A percentile compares a stretch with the other conserved stretches of the same genome.
These are phyloP conservation scores for Rhynchomys soricoides DNA, from an alignment of 2,113 vertebrate species.

Conservation along the genomic window DNA sequence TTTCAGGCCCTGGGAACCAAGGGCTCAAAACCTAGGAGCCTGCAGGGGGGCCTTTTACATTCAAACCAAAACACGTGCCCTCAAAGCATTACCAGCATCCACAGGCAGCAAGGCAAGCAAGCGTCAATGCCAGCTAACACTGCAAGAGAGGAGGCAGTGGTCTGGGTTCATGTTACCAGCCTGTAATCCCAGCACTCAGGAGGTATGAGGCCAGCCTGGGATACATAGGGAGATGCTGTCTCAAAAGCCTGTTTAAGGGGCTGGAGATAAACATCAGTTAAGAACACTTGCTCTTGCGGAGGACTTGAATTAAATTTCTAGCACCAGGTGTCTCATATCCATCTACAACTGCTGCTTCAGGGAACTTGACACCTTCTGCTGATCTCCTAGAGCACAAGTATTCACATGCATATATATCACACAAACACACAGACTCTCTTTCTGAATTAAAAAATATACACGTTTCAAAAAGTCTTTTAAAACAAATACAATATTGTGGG, in stretches of 20 bases:
- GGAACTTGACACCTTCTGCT: background rate
- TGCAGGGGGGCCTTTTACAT: background rate
- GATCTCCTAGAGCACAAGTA: background rate
- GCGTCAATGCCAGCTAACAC: rapidly evolving
- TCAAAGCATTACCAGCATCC: background rate
- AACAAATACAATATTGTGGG: background rate
- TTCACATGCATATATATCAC: background rate
- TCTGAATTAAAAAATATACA: background rate
- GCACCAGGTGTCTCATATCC: background rate
- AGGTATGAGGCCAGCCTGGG: background rate
- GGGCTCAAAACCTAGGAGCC: background rate
- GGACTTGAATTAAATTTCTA: background rate
- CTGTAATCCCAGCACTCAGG: background rate
- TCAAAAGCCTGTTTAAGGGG: background rate
- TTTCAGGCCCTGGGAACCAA: background rate
- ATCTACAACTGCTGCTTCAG: background rate
- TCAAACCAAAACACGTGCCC: background rate
- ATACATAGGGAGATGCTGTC: background rate
- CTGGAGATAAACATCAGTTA: background rate
- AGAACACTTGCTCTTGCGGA: background rate
- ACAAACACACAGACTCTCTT: background rate
- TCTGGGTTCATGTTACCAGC: background rate
- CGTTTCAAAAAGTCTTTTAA: background rate
- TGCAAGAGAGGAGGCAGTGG: background rate
- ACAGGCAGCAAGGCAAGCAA: background rate